phyloP scores from a whole-genome alignment of 2,888 invertebrate genomes.

The Andrena haemorrhoa region DNA sequence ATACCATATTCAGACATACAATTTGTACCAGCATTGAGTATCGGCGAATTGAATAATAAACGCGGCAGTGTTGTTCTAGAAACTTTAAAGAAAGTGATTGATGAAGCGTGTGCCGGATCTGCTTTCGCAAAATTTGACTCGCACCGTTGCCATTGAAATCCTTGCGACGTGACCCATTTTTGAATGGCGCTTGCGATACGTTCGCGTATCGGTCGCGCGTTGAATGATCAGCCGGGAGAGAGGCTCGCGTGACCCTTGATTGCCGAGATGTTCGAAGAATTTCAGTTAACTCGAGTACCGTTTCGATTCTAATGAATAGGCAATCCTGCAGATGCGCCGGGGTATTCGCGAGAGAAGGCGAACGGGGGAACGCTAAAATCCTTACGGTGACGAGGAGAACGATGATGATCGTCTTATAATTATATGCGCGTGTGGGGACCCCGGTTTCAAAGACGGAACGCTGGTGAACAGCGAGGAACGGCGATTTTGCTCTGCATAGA shows the following conservation, averaged over 20 bases:
- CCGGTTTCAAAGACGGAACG: conserved; percentile 57
- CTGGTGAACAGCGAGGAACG: conserved; percentile 60
- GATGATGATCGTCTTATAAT: conserved; percentile 74
- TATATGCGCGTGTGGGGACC: conserved; percentile 69
- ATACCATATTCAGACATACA: conserved; percentile 31
- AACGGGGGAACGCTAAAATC: conserved; percentile 39
- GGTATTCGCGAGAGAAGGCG: conserved; percentile 13
- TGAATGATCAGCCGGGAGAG: not conserved
- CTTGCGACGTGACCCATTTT: not conserved
- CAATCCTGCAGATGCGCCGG: conserved; percentile 57
- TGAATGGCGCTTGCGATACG: conserved; percentile 16
- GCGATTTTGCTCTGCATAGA: conserved; percentile 74
- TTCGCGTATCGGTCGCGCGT: conserved; percentile 10
- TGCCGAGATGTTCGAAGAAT: too few relatives aligned
- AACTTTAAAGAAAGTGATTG: conserved; percentile 33
- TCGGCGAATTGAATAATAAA: conserved; percentile 44
- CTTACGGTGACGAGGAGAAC: conserved; percentile 62
- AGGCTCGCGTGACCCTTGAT: too few relatives aligned
- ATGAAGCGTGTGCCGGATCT: conserved; percentile 14
- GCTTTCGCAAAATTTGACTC: not conserved
- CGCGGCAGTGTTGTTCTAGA: conserved; percentile 16
- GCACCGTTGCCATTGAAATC: not conserved
- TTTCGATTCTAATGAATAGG: conserved; percentile 59
- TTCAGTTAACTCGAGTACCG: not conserved
- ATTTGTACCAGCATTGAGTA: conserved; percentile 29